Evolutionary conservation across 2,888 invertebrate genomes (phyloP).

Genomic region (Ernsta delagoae): DNA sequence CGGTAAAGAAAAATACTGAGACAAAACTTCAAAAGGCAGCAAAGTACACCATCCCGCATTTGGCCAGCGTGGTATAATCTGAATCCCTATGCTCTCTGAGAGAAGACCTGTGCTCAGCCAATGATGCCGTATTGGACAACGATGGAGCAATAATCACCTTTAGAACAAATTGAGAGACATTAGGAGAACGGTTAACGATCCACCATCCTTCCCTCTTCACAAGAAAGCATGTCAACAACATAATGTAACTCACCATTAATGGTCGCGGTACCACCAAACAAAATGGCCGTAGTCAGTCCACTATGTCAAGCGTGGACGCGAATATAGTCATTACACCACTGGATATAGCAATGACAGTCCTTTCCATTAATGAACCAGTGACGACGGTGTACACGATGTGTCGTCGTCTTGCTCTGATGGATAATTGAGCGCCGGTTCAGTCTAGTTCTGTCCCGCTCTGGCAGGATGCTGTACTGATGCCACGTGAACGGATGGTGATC

Average conservation of each 20-base stretch:
- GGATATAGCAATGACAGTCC: constrained; percentile 38
- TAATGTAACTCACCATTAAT: constrained; percentile 47
- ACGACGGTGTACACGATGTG: constrained; percentile 13
- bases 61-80: too few species aligned
- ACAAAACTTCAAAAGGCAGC: too few species aligned
- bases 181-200: background rate
- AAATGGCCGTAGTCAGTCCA: constrained; percentile 44
- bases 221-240: constrained; percentile 30
- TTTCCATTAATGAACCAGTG: constrained; percentile 47
- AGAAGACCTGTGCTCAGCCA: too few species aligned
- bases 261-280: constrained; percentile 37
- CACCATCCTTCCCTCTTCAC: constrained; percentile 30
- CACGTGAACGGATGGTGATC: constrained; percentile 29
- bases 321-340: constrained; percentile 46
- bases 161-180: too few species aligned
- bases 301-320: constrained; percentile 31
- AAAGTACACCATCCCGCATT: too few species aligned
- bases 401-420: constrained; percentile 36
- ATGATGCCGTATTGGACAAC: too few species aligned
- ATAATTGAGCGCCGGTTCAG: constrained; percentile 16
- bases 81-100: too few species aligned
- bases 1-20: too few species aligned
- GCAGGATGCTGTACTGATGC: constrained; percentile 27
- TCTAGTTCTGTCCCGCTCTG: constrained; percentile 42
- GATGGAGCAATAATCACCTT: too few species aligned